Evolutionary conservation across 1,140 invertebrate genomes (phyloP).

Genomic region (Sitodiplosis mosellana): DNA sequence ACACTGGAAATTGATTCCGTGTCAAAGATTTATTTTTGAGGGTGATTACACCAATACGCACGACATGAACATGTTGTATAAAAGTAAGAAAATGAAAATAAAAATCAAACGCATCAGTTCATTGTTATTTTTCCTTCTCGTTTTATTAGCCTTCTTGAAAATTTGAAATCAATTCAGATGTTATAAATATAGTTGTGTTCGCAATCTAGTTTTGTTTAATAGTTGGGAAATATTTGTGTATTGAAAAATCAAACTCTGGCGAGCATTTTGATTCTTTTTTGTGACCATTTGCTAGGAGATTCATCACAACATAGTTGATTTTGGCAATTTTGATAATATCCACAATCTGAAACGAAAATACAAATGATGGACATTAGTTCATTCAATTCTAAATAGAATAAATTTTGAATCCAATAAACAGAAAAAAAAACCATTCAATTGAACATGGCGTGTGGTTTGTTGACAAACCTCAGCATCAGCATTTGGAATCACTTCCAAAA

Average conservation of each 20-base stretch:
- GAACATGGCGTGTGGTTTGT: slow-evolving; percentile 6
- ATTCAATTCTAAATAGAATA: slow-evolving; percentile 2
- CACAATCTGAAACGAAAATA: slow-evolving; percentile 52
- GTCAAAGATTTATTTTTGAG: no score
- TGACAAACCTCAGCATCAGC: slow-evolving; percentile 56
- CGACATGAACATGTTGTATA: no score
- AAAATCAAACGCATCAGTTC: no score
- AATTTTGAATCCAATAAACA: slow-evolving; percentile 2
- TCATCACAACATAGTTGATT: slow-evolving; percentile 89
- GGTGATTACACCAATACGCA: no score
- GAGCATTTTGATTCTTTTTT: slow-evolving; percentile 65
- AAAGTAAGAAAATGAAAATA: no score
- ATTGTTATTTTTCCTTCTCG: no score
- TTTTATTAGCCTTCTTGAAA: no score
- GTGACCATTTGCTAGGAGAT: slow-evolving; percentile 76
- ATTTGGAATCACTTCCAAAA: slow-evolving; percentile 60
- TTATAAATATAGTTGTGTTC: no score
- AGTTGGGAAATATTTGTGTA: slow-evolving; percentile 76
- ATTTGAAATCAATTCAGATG: no score
- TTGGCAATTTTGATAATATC: slow-evolving; percentile 75
- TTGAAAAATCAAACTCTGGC: slow-evolving; percentile 79
- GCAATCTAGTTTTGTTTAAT: slow-evolving; percentile 38
- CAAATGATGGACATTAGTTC: slow-evolving; percentile 8
- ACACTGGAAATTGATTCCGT: no score
- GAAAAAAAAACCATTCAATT: slow-evolving; percentile 2